phyloP scores from a whole-genome alignment of 1,140 invertebrate species.

The Drosophila bocki region DNA sequence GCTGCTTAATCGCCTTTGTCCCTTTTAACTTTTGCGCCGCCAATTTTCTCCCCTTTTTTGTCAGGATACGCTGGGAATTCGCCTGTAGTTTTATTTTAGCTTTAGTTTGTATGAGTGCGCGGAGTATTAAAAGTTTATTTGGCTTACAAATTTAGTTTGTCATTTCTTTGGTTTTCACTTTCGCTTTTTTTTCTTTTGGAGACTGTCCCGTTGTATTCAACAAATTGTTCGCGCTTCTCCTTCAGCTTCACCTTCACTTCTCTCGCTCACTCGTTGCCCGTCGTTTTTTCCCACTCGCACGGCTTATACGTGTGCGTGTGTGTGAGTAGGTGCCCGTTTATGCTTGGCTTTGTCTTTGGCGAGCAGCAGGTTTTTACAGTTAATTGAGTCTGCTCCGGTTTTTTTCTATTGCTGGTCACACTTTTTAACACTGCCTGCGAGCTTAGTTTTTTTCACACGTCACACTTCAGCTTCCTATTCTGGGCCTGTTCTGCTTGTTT shows the following conservation, averaged over 20 bases:
- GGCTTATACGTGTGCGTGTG: constrained; percentile 14
- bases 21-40: constrained; percentile 80
- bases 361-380: constrained; percentile 64
- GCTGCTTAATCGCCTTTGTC: constrained; percentile 77
- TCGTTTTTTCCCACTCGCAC: constrained; percentile 30
- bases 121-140: constrained; percentile 25
- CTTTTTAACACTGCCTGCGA: constrained; percentile 35
- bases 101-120: constrained; percentile 40
- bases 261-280: constrained; percentile 25
- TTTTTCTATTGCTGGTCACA: constrained; percentile 39
- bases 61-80: constrained; percentile 37
- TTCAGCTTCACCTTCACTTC: constrained; percentile 55
- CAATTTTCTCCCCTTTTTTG: constrained; percentile 65
- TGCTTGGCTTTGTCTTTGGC: constrained; percentile 25
- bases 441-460: constrained; percentile 47
- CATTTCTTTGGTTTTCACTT: constrained; percentile 64
- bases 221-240: constrained; percentile 76
- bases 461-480: constrained; percentile 33
- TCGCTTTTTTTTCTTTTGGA: constrained; percentile 47
- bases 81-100: constrained; percentile 58
- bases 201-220: constrained; percentile 62
- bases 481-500: constrained; percentile 24
- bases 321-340: constrained; percentile 31
- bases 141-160: constrained; percentile 22
- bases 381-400: constrained; percentile 61